Base-by-base conservation (phyloP, 2,113 vertebrate genomes). In the Calonectris borealis region DNA sequence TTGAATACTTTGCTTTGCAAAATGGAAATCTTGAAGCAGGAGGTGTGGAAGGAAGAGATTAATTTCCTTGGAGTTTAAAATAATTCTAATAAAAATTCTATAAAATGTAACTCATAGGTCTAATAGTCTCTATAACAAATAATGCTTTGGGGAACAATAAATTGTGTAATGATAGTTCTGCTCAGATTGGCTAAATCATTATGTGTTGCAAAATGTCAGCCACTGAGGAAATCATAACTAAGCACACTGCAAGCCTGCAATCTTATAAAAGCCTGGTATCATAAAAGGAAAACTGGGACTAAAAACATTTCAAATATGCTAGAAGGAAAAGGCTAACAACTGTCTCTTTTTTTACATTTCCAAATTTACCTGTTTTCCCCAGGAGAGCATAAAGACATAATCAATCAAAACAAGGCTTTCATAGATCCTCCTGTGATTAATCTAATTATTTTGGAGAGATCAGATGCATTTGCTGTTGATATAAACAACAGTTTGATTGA, bases 131-230 rank as follows among this genome's bases (percentile, higher is more conserved):
- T 85, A 16, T 84, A 97, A 83, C 73, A 94, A 94, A 94, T 87
- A 96, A 91, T 91, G 68, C 89, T 95, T 93, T 87, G 48, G 89
- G 84, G 86, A 93, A 80, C 94, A 96, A 93, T 95, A 95, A 95
- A 95, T 94, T 93, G 84, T 87, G 46, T 93, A 93, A 94, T 96
- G 94, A 91, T 91, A 91, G 91, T 94, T 97, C 75, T 88, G 81
- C 87, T 93, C 75, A 94, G 81, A 90, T 91, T 91, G 86, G 62
- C 78, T 95, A 89, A 94, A 95, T 95, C 93, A 95, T 95, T 93
- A 92, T 80, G 24, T 91, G 85, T 72, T 95, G 84, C 91, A 93
- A 95, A 97, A 97, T 83, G 78, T 85, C 86, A 97, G 87, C 84
- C 70, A 87, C 89, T 62, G 84, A 95, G 90, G 93, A 94, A 97